phyloP scores from a whole-genome alignment of 2,113 vertebrate genomes.

The Megaptera novaeangliae region DNA sequence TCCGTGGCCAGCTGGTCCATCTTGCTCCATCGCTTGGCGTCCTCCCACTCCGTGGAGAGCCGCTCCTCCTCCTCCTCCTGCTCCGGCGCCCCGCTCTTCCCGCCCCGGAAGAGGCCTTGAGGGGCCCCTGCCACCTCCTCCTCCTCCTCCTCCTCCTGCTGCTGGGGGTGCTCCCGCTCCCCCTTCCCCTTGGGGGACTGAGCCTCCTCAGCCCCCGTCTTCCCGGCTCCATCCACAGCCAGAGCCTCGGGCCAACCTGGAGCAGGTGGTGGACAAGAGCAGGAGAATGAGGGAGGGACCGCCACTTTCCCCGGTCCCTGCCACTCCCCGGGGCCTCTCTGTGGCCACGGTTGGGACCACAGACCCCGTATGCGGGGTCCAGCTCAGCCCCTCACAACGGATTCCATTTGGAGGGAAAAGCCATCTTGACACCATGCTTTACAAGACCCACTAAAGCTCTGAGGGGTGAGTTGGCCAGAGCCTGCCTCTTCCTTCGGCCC shows the following conservation, averaged over 20 bases:
- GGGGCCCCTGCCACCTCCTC: conserved; percentile 45
- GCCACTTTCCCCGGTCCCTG: fast-evolving
- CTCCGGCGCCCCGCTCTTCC: conserved; percentile 57
- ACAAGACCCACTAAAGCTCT: background rate
- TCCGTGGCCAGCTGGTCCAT: conserved; percentile 83
- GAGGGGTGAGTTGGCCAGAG: background rate
- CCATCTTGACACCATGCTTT: fast-evolving
- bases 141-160: conserved; percentile 70
- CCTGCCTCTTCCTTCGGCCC: background rate
- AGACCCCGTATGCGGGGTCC: background rate
- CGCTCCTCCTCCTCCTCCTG: conserved; percentile 51
- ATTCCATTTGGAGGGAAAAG: background rate
- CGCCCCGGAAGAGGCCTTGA: conserved; percentile 42
- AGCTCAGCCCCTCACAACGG: background rate
- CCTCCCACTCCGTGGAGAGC: conserved; percentile 78
- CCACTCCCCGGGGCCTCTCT: background rate
- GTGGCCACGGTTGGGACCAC: background rate
- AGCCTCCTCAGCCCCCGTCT: conserved; percentile 64
- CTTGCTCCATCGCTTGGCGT: conserved; percentile 82
- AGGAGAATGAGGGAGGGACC: background rate
- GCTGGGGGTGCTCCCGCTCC: background rate
- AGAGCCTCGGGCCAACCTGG: conserved; percentile 66
- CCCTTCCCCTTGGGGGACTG: conserved; percentile 48
- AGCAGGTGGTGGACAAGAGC: conserved; percentile 48
- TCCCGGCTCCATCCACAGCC: conserved; percentile 66